A percentile compares a stretch with the other conserved stretches of the same genome.
phyloP scores from a whole-genome alignment of 2,797 vertebrate species.

The Orestias chungarensis region DNA sequence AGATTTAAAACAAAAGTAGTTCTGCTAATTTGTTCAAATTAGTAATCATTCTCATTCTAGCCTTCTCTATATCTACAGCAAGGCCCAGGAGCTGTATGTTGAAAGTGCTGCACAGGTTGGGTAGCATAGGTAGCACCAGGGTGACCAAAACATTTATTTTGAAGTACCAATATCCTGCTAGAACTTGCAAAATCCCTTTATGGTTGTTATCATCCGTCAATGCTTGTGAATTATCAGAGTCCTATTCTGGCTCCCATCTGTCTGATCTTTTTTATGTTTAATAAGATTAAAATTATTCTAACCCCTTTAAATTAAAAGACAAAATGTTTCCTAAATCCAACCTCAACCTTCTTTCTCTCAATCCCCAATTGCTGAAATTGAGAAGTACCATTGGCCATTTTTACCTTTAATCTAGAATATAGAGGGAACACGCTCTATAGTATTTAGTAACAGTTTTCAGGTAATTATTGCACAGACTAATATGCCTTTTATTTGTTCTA shows the following conservation, averaged over 20 bases:
- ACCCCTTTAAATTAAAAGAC: no score
- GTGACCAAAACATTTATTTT: not conserved
- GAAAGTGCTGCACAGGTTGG: not conserved
- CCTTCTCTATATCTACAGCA: not conserved
- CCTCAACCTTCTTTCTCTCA: not conserved
- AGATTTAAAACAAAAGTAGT: not conserved
- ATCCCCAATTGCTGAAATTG: not conserved
- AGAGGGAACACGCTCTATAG: not conserved
- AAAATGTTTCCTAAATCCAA: not conserved
- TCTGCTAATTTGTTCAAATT: not conserved
- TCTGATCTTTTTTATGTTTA: conserved; percentile 2
- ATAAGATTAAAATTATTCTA: no score
- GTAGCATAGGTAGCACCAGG: not conserved
- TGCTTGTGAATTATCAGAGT: not conserved
- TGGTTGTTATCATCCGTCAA: not conserved
- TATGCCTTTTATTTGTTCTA: not conserved
- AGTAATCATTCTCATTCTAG: no score
- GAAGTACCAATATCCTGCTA: not conserved
- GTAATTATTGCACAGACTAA: not conserved
- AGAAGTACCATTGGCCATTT: not conserved
- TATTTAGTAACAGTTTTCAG: not conserved
- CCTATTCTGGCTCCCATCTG: not conserved
- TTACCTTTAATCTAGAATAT: not conserved
- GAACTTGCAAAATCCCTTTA: not conserved
- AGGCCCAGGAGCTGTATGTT: not conserved